These are phyloP conservation scores for Sarcophaga carnaria DNA, from an alignment of 2,888 invertebrate genomes.

Conservation along the genomic window DNA sequence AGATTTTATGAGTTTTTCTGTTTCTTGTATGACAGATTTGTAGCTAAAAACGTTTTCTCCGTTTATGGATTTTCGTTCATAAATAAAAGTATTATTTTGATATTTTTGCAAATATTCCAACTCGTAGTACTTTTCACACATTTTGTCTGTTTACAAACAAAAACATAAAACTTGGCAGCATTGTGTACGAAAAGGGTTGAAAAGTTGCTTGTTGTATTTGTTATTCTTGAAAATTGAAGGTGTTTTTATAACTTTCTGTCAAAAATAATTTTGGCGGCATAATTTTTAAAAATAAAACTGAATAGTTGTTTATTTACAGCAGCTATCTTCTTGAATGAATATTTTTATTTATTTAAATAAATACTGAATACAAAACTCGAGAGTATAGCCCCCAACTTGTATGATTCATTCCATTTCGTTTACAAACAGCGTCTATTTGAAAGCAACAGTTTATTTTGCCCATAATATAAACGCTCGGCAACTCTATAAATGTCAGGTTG, in stretches of 20 bases:
- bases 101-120: conserved; percentile 46
- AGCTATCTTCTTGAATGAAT: too few relatives aligned
- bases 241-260: too few relatives aligned
- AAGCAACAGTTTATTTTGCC: not conserved
- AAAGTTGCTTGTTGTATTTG: too few relatives aligned
- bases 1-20: conserved; percentile 64
- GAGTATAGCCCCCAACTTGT: not conserved
- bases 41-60: conserved; percentile 71
- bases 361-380: not conserved
- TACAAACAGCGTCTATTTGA: not conserved
- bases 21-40: conserved; percentile 65
- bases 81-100: conserved; percentile 58
- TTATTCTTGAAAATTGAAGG: too few relatives aligned
- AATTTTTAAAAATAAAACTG: too few relatives aligned
- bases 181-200: not conserved
- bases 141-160: conserved; percentile 26
- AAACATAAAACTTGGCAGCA: not conserved
- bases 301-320: too few relatives aligned
- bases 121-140: conserved; percentile 32
- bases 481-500: conserved; percentile 38
- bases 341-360: not conserved
- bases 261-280: too few relatives aligned
- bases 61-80: conserved; percentile 61
- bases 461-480: conserved; percentile 8
- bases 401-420: not conserved